These are phyloP conservation scores for Poecilus cupreus DNA, from an alignment of 2,888 invertebrate genomes.

Conservation along the genomic window DNA sequence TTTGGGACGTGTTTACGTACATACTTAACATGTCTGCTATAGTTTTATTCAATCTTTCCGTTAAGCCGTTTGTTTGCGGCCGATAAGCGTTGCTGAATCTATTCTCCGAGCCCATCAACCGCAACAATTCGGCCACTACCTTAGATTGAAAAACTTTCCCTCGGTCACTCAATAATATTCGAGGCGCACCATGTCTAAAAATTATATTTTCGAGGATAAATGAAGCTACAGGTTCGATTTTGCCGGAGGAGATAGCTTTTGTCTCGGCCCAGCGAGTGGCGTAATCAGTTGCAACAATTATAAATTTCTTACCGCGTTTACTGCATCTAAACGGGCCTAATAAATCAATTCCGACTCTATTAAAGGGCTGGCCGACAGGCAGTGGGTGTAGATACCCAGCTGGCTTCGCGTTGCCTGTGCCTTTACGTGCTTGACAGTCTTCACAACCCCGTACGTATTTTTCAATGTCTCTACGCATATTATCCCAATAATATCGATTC, in stretches of 20 bases:
- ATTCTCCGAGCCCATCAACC: constrained; percentile 61
- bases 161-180: constrained; percentile 37
- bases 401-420: constrained; percentile 59
- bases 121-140: constrained; percentile 62
- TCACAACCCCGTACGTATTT: constrained; percentile 61
- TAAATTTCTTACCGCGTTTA: constrained; percentile 61
- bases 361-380: constrained; percentile 58
- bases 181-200: constrained; percentile 35
- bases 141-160: constrained; percentile 61
- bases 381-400: constrained; percentile 55
- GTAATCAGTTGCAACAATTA: constrained; percentile 65
- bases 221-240: constrained; percentile 60
- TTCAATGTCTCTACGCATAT: constrained; percentile 58
- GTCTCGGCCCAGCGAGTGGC: constrained; percentile 64
- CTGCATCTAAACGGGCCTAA: constrained; percentile 63
- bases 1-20: constrained; percentile 10
- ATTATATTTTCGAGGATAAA: constrained; percentile 59
- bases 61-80: constrained; percentile 60
- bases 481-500: constrained; percentile 62
- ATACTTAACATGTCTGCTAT: constrained; percentile 9
- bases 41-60: constrained; percentile 64
- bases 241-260: constrained; percentile 60
- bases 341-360: constrained; percentile 62
- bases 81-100: constrained; percentile 5
- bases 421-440: constrained; percentile 63